These are phyloP conservation scores for Gadopsis bispinosus DNA, from an alignment of 2,797 vertebrate genomes.

Conservation along the genomic window DNA sequence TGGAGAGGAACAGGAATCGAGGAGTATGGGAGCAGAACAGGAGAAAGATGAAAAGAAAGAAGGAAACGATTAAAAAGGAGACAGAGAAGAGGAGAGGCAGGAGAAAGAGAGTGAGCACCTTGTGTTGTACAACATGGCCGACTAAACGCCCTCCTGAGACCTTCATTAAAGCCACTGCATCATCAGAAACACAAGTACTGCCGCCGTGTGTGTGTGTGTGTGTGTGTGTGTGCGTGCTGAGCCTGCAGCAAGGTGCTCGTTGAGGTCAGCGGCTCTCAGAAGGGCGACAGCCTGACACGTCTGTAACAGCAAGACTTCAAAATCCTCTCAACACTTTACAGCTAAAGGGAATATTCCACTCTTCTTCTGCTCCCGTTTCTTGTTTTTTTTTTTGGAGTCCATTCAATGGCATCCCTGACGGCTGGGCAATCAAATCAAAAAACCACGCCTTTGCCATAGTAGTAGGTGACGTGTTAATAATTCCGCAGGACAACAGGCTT, in stretches of 20 bases:
- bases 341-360: not conserved
- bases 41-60: not conserved
- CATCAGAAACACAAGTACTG: constrained; percentile 28
- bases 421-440: too few relatives aligned
- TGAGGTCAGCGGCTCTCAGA: constrained; percentile 44
- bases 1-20: not conserved
- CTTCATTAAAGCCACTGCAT: constrained; percentile 50
- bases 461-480: too few relatives aligned
- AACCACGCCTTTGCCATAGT: too few relatives aligned
- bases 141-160: constrained; percentile 58
- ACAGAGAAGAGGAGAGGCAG: not conserved
- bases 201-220: constrained; percentile 13
- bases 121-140: constrained; percentile 47
- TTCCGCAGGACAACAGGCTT: not conserved
- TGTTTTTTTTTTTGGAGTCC: not conserved
- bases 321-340: constrained; percentile 14
- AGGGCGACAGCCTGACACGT: constrained; percentile 38
- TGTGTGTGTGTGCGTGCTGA: constrained; percentile 1
- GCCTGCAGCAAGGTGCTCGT: constrained; percentile 49
- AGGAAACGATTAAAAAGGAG: not conserved
- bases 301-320: constrained; percentile 33
- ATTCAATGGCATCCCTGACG: not conserved
- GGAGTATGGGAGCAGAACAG: not conserved
- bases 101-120: constrained; percentile 23
- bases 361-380: not conserved